These are phyloP conservation scores for Acleris emargana DNA, from an alignment of 2,888 invertebrate species.

Conservation along the genomic window DNA sequence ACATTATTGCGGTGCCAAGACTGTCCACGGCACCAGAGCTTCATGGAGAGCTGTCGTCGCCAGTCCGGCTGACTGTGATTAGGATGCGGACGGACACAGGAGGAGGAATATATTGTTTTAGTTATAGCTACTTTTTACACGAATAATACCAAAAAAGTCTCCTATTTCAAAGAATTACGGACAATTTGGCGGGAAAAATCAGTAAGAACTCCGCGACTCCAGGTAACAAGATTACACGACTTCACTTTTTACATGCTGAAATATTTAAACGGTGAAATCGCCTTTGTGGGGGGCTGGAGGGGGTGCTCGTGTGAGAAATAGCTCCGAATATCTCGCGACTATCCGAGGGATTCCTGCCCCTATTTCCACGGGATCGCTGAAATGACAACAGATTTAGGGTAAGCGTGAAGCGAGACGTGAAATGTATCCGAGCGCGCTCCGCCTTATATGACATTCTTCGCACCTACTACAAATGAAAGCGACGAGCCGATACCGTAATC, in stretches of 20 bases:
- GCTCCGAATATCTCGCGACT: conserved; percentile 75
- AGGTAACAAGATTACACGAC: conserved; percentile 64
- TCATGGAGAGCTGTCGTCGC: too few species aligned
- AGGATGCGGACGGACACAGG: too few species aligned
- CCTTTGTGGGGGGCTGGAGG: conserved; percentile 46
- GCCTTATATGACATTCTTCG: conserved; percentile 80
- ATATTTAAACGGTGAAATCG: conserved; percentile 72
- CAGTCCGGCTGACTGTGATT: too few species aligned
- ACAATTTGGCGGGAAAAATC: background rate
- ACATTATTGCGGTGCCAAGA: too few species aligned
- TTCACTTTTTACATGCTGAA: conserved; percentile 73
- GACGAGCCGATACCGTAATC: conserved; percentile 71
- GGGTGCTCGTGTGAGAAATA: conserved; percentile 74
- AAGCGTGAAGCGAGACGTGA: conserved; percentile 81
- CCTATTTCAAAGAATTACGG: background rate
- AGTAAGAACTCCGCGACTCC: conserved; percentile 26
- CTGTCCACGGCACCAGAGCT: too few species aligned
- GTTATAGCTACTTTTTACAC: too few species aligned
- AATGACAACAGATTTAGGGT: conserved; percentile 83
- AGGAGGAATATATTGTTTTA: too few species aligned
- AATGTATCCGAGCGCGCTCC: conserved; percentile 77
- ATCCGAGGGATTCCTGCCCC: conserved; percentile 74
- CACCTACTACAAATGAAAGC: conserved; percentile 70
- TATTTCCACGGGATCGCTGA: conserved; percentile 76
- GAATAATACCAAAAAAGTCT: background rate